Percentiles rank a stretch among this genome's conserved stretches.
Conservation (phyloP, 2,113 vertebrate genomes). For the Corydoras sp. region DNA sequence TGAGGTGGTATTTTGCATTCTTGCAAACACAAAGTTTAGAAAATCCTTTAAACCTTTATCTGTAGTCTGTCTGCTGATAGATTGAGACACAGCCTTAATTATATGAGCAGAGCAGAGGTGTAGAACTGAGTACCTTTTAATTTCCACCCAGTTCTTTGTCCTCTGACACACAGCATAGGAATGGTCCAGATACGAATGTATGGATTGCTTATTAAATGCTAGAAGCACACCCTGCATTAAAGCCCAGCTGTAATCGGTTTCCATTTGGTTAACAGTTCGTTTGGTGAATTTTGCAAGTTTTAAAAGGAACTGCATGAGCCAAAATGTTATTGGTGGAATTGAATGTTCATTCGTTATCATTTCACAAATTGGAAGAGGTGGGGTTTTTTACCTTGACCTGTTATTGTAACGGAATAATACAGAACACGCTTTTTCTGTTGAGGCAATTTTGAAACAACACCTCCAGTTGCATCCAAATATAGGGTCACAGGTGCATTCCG, state of each 20-base stretch:
- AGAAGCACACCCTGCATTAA: too few species aligned
- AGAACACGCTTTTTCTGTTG: constrained; percentile 9
- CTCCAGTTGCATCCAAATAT: too few species aligned
- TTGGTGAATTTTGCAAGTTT: too few species aligned
- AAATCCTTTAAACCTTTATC: neutral
- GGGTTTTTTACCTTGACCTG: neutral
- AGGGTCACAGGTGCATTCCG: constrained; percentile 1
- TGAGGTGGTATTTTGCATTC: neutral
- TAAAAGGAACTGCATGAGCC: too few species aligned
- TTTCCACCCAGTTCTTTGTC: neutral
- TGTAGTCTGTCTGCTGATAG: too few species aligned
- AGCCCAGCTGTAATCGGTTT: too few species aligned
- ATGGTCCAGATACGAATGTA: too few species aligned
- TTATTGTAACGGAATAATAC: constrained; percentile 17
- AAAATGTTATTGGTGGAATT: neutral
- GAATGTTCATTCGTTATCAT: neutral
- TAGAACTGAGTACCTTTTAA: neutral
- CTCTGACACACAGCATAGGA: neutral
- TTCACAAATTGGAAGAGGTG: neutral
- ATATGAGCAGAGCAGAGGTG: neutral
- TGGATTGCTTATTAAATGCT: neutral
- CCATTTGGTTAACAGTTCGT: too few species aligned
- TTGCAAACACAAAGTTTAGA: constrained; percentile 1
- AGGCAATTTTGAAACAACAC: constrained; percentile 1
- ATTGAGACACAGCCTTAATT: too few species aligned